Base-by-base conservation (phyloP, 1,140 invertebrate genomes). In the Oreohelix idahoensis region DNA sequence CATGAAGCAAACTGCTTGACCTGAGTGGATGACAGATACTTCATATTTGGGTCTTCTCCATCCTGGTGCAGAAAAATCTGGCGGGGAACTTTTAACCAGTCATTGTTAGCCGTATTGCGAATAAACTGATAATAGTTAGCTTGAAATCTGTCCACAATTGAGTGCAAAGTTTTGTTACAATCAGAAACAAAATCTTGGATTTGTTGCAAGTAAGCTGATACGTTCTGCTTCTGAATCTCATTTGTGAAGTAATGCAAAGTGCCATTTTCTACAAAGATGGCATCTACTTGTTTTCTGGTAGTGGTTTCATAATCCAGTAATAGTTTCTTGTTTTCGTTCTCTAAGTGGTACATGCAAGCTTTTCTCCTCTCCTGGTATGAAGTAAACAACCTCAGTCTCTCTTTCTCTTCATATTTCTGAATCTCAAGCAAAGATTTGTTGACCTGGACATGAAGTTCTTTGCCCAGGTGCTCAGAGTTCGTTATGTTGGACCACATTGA, bases 1-100 rank as follows among this genome's bases (percentile, higher is more conserved):
- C 89, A 90, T 13, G 84, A 78, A 71, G 90, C 82, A 75, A 91
- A 91, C 36, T 87, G 86, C 20, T 82, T 83, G 17, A 90, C 42
- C 70, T 88, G 84, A 53, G 86, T 85, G 1, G 79, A 83, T 1
- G 82, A 85, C 69, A 87, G 70, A 39, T 83, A 84, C 38, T 79
- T 74, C 49, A 45, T 70, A 53, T 86, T 84, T 15, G 81, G 29
- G n/a, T 85, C 49, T 17, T 86, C 81, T 23, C 79, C 83, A 36
- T 88, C 82, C 77, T 89, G 89, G 8, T 79, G 70, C 66, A 88
- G 86, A 58, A 89, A 91, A 20, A 88, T 85, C 49, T 90, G 86
- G 38, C 86, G 81, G 0, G 90, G 88, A 75, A 89, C 88, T 38
- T 85, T 82, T 20, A 91, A 80, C 89, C 89, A 91, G 26, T 77